A percentile compares a stretch with the other conserved stretches of the same genome.
Evolutionary conservation across 2,113 vertebrate genomes (phyloP).

Genomic region (Chionis minor): DNA sequence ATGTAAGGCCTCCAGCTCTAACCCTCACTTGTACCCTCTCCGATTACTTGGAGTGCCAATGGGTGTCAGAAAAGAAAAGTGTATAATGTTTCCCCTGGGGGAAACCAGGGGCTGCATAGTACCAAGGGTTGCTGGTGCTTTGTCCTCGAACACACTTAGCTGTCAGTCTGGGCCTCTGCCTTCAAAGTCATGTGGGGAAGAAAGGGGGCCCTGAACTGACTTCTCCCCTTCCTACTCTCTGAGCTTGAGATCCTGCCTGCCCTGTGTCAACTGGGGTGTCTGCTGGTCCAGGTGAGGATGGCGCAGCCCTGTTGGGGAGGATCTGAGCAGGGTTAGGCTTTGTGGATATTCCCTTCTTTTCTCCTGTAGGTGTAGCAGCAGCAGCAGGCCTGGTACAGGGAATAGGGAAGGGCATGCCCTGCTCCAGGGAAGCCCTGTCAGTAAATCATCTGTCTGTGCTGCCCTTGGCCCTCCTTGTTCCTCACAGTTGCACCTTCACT

Average conservation of each 20-base stretch:
- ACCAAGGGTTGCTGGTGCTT: not conserved
- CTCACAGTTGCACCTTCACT: not conserved
- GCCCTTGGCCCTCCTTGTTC: not conserved
- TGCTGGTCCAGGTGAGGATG: not conserved
- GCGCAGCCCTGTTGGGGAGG: not conserved
- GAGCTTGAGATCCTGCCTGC: not conserved
- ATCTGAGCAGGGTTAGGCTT: not conserved
- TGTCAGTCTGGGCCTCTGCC: not conserved
- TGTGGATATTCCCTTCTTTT: not conserved
- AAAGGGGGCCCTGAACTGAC: not conserved
- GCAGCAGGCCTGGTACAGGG: not conserved
- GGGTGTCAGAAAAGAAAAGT: not conserved
- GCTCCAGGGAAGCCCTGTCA: not conserved
- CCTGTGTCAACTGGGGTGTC: not conserved
- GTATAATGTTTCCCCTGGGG: not conserved
- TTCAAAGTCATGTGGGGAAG: not conserved
- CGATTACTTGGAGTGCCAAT: not conserved
- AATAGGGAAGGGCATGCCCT: not conserved
- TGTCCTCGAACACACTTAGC: not conserved
- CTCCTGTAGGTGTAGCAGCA: not conserved
- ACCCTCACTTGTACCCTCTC: not conserved
- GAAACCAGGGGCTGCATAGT: not conserved
- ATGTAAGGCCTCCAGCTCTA: not conserved
- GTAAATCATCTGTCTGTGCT: accelerated
- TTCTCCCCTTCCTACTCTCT: not conserved